phyloP scores from a whole-genome alignment of 2,888 invertebrate species.

The Itoplectis maculator region DNA sequence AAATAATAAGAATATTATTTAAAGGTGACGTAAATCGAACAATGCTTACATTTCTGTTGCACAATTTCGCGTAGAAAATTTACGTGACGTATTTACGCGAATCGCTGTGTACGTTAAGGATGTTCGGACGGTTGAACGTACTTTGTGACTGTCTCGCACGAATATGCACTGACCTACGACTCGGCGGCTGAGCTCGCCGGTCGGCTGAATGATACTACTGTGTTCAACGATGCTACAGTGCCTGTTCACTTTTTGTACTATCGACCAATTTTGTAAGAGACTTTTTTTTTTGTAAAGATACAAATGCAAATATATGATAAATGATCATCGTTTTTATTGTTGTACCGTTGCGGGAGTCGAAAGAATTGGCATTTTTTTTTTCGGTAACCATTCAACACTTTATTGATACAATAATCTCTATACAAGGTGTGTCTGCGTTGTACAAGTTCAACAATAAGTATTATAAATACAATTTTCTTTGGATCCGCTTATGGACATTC shows the following conservation, averaged over 20 bases:
- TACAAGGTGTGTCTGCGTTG: constrained; percentile 77
- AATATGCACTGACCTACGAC: constrained; percentile 8
- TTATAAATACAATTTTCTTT: constrained; percentile 74
- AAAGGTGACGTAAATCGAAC: neutral
- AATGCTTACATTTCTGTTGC: neutral
- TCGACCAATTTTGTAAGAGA: constrained; percentile 45
- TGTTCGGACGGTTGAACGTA: neutral
- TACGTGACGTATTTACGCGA: constrained; percentile 1
- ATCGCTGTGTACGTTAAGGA: constrained; percentile 7
- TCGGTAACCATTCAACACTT: constrained; percentile 81
- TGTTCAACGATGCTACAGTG: constrained; percentile 37
- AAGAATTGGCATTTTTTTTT: constrained; percentile 55
- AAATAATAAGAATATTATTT: constrained; percentile 11
- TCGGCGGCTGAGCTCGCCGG: neutral
- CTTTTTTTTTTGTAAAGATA: constrained; percentile 7
- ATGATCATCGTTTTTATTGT: neutral
- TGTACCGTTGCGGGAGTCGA: neutral
- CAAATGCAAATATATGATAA: constrained; percentile 10
- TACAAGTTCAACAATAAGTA: constrained; percentile 74
- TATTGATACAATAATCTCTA: constrained; percentile 81
- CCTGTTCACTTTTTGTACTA: constrained; percentile 21
- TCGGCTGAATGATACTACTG: constrained; percentile 18
- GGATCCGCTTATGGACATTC: constrained; percentile 73
- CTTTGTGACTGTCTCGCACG: neutral
- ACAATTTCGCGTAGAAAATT: neutral